Evolutionary conservation across 2,888 invertebrate genomes (phyloP).

Genomic region (Melieria omissa): DNA sequence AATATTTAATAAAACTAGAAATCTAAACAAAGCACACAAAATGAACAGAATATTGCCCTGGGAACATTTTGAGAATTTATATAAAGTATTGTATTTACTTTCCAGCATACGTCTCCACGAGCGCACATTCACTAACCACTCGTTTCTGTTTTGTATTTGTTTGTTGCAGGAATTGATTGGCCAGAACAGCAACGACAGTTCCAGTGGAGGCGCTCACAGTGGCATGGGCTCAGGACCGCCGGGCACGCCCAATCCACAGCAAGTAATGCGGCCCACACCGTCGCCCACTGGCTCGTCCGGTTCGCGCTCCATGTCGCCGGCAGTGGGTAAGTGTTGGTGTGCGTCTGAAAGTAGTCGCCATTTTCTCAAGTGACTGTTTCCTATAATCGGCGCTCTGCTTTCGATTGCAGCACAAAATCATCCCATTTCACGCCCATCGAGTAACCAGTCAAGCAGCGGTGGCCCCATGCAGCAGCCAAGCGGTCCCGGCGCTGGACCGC

Average conservation of each 20-base stretch:
- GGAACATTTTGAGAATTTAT: slow-evolving; percentile 52
- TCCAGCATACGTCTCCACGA: neutral
- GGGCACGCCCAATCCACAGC: slow-evolving; percentile 76
- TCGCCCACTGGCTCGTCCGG: slow-evolving; percentile 93
- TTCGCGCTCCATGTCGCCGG: slow-evolving; percentile 97
- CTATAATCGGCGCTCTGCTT: too few relatives aligned
- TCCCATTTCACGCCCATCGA: slow-evolving; percentile 95
- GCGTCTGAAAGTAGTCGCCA: too few relatives aligned
- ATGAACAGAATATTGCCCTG: slow-evolving; percentile 50
- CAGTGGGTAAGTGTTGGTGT: slow-evolving; percentile 80
- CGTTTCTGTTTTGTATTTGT: slow-evolving; percentile 23
- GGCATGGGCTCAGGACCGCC: slow-evolving; percentile 75
- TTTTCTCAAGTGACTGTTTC: too few relatives aligned
- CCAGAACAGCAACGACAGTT: slow-evolving; percentile 88
- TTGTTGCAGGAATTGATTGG: slow-evolving; percentile 81
- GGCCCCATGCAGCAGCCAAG: slow-evolving; percentile 60
- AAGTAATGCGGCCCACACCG: slow-evolving; percentile 90
- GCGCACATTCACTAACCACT: neutral
- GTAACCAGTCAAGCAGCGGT: slow-evolving; percentile 75
- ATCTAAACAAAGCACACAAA: too few relatives aligned
- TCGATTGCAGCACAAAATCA: slow-evolving; percentile 77
- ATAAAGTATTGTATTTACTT: slow-evolving; percentile 47
- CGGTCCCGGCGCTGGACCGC: slow-evolving; percentile 54
- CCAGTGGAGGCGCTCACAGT: slow-evolving; percentile 74
- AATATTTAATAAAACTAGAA: neutral